Base-by-base conservation (phyloP, 2,888 invertebrate genomes). In the Melipona beecheii region DNA sequence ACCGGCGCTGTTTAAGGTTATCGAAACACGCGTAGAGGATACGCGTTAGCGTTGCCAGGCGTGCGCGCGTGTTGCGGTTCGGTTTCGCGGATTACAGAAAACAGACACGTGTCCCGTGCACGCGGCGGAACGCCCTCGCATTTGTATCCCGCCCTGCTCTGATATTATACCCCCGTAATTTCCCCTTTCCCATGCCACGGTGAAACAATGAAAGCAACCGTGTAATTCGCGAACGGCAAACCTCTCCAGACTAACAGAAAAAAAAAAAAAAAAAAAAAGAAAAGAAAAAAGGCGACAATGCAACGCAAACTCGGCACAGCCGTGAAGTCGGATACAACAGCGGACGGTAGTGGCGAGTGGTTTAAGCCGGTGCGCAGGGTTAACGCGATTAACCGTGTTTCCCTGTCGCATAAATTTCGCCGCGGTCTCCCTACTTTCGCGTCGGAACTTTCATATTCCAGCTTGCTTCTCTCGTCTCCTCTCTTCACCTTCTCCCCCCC, bases 371-470 rank as follows among this genome's bases (percentile, higher is more conserved):
- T 17, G 36, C 17, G 68, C 64, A 64, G 52, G 65, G 83, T 73
- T 83, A 83, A 83, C 83, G 83, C 76, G 83, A 83, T 83, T 83
- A 83, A 52, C 68, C 52, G 62, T 71, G 72, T 73, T 82, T 49
- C 24, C 24, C 58, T 72, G 31, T 74, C 72, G 73, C 64, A 83
- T 83, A 83, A 83, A 83, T 83, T 69, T 68, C 24, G 17, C 17
- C 49, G 65, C 13, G 74, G 64, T 74, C 74, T 43, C 74, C 43
- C 50, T 64, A 56, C 52, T 64, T 70, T 49, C 50, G 50, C 60
- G 17, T 36, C 17, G 19, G 31, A 60, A 82, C 72, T 76, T 73
- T 70, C 82, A 36, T 31, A 24, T 24, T 49, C 66, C 49, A 19
- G 9, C 24, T 21, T 49, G 49, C 31, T 17, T 27, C 19, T 2